Conservation (phyloP, 1,140 invertebrate genomes). For the Drosophila fuyamai region DNA sequence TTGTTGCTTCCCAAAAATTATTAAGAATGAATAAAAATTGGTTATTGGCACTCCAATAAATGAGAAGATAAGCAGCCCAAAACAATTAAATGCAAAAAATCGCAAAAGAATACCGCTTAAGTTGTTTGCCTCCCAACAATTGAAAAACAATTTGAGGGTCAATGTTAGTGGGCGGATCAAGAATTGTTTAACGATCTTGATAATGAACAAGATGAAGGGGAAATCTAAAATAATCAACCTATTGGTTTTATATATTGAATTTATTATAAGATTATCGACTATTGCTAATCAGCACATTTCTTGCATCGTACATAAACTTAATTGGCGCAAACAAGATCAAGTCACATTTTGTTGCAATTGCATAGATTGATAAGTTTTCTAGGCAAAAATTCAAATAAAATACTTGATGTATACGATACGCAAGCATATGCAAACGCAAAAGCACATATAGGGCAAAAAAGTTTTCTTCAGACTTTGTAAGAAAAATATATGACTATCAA, state of each 20-base stretch:
- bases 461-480: conserved; percentile 6
- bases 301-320: conserved; percentile 76
- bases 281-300: conserved; percentile 75
- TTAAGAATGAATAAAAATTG: conserved; percentile 2
- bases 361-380: conserved; percentile 68
- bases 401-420: conserved; percentile 22
- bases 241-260: conserved; percentile 43
- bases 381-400: conserved; percentile 53
- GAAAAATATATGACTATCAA: background rate
- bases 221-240: background rate
- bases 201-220: conserved; percentile 2
- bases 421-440: conserved; percentile 2
- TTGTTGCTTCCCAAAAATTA: conserved; percentile 2
- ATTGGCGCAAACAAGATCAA: conserved; percentile 76
- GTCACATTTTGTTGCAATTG: conserved; percentile 63
- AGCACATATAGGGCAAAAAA: background rate
- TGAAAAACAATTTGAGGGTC: conserved; percentile 23
- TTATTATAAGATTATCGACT: conserved; percentile 78
- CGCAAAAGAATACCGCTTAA: background rate
- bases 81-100: conserved; percentile 11
- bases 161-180: conserved; percentile 21
- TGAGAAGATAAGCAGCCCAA: conserved; percentile 18
- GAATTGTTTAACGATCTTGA: background rate
- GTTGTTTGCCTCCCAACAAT: conserved; percentile 1
- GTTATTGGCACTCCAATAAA: conserved; percentile 22